phyloP scores from a whole-genome alignment of 1,140 invertebrate species.

The Ectropis grisescens region DNA sequence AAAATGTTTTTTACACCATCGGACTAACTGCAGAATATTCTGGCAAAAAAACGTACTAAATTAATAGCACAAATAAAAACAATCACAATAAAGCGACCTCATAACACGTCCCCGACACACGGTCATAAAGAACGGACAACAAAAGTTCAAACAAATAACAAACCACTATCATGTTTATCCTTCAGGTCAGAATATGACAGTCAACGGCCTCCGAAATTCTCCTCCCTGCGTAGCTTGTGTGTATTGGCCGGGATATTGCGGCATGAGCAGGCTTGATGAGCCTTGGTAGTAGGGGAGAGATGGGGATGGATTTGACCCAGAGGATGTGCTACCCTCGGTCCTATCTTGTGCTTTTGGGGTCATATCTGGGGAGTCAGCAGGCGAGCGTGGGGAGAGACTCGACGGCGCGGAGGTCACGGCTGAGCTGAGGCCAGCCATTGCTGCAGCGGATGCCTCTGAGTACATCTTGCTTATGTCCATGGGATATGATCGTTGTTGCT shows the following conservation, averaged over 20 bases:
- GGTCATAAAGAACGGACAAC: conserved; percentile 3
- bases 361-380: conserved; percentile 75
- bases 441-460: conserved; percentile 58
- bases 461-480: conserved; percentile 82
- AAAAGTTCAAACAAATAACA: conserved; percentile 11
- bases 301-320: conserved; percentile 75
- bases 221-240: conserved; percentile 58
- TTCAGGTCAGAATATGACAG: conserved; percentile 91
- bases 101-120: too few relatives aligned
- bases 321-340: conserved; percentile 72
- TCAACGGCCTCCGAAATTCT: conserved; percentile 84
- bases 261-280: conserved; percentile 72
- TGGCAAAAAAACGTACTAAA: too few relatives aligned
- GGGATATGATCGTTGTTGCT: conserved; percentile 69
- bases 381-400: conserved; percentile 70
- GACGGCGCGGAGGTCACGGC: conserved; percentile 46
- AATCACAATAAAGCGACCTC: too few relatives aligned
- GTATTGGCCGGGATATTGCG: conserved; percentile 76
- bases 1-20: too few relatives aligned
- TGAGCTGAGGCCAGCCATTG: conserved; percentile 52
- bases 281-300: conserved; percentile 75
- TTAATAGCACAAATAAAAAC: too few relatives aligned
- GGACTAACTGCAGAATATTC: too few relatives aligned
- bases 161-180: conserved; percentile 28
- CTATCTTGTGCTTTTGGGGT: conserved; percentile 67